Conservation (phyloP, 37 sponge, comb jelly and placozoan species). For the Spongilla lacustris region DNA sequence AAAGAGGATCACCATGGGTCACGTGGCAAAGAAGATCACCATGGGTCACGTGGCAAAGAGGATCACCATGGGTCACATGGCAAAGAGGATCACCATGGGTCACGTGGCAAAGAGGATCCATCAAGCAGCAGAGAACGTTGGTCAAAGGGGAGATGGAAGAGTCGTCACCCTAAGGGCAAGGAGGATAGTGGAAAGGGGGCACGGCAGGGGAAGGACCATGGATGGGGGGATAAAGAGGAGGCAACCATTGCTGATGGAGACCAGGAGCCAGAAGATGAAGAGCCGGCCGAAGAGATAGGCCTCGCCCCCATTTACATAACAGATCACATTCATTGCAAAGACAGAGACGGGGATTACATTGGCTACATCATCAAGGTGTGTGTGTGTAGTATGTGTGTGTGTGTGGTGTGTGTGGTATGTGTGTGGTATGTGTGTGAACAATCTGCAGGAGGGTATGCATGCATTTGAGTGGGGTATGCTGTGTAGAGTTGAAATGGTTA, state of each 20-base stretch:
- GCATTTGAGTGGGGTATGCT: too few relatives aligned
- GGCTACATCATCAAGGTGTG: constrained; percentile 68
- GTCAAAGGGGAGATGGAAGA: not conserved
- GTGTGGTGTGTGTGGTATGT: not conserved
- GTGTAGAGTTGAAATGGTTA: too few relatives aligned
- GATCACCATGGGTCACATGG: not conserved
- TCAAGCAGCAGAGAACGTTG: too few relatives aligned
- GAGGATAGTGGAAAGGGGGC: not conserved
- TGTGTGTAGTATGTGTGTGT: not conserved
- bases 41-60: too few relatives aligned
- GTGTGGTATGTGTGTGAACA: not conserved
- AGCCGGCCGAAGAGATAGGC: not conserved
- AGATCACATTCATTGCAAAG: constrained; percentile 25
- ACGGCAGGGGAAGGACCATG: not conserved
- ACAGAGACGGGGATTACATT: constrained; percentile 15
- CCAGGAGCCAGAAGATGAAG: not conserved
- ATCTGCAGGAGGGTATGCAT: too few relatives aligned
- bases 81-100: not conserved
- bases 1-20: not conserved
- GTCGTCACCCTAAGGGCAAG: not conserved
- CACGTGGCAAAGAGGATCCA: not conserved
- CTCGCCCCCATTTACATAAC: constrained; percentile 44
- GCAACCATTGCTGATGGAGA: not conserved
- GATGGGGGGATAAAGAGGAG: not conserved
- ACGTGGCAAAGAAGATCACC: not conserved